Conservation (phyloP, 1,140 invertebrate species). For the Rhagoletis zephyria region DNA sequence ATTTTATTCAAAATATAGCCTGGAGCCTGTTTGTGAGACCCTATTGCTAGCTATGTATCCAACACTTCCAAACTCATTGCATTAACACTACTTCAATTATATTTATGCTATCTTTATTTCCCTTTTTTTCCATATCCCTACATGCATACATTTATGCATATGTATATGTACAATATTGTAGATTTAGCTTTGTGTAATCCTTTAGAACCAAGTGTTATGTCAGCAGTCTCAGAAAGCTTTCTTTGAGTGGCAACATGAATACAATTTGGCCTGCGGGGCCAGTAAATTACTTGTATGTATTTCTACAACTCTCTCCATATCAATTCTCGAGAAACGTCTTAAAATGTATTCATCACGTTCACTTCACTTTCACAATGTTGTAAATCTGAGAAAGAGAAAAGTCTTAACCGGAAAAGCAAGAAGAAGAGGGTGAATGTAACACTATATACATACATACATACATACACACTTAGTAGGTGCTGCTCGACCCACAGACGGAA, state of each 20-base stretch:
- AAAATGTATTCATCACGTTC: not conserved
- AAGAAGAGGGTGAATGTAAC: too few relatives aligned
- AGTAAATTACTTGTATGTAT: not conserved
- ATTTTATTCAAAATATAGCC: too few relatives aligned
- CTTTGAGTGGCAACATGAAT: slow-evolving; percentile 12
- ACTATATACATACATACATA: too few relatives aligned
- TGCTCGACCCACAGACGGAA: not conserved
- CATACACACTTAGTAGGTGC: not conserved
- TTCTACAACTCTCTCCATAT: not conserved
- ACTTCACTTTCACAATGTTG: not conserved
- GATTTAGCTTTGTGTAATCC: too few relatives aligned
- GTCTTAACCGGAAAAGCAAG: not conserved
- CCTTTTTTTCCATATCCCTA: too few relatives aligned
- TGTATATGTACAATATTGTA: not conserved
- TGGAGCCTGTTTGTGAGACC: too few relatives aligned
- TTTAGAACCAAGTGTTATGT: too few relatives aligned
- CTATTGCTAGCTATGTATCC: too few relatives aligned
- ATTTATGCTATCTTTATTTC: too few relatives aligned
- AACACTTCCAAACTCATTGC: too few relatives aligned
- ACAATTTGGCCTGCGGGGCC: slow-evolving; percentile 13
- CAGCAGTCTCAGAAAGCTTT: not conserved
- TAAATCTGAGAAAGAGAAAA: not conserved
- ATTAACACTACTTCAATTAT: too few relatives aligned
- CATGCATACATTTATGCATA: not conserved
- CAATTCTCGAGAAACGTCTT: not conserved